Conservation (phyloP, 1,140 invertebrate species). For the Trigoniulus corallinus region DNA sequence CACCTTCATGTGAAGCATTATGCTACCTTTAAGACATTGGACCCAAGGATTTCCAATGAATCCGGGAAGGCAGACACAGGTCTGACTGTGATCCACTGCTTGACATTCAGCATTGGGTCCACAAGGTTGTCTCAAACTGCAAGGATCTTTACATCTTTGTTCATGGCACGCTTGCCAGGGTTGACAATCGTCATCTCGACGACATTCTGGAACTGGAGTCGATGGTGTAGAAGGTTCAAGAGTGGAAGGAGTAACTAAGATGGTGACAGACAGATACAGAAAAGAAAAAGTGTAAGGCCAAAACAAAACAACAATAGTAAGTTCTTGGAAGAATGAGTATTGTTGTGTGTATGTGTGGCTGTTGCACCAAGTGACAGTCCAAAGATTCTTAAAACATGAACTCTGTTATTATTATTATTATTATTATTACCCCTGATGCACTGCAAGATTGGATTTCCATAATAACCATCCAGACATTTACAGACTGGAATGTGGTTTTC, state of each 20-base stretch:
- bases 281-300: no score
- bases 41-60: slow-evolving; percentile 20
- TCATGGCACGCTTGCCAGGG: slow-evolving; percentile 18
- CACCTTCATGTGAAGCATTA: no score
- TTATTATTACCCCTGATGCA: slow-evolving; percentile 40
- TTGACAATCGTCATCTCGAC: slow-evolving; percentile 18
- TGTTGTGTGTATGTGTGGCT: no score
- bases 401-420: no score
- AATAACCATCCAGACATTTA: slow-evolving; percentile 48
- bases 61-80: slow-evolving; percentile 20
- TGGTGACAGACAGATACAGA: no score
- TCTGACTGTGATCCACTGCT: slow-evolving; percentile 17
- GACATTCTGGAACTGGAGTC: slow-evolving; percentile 13
- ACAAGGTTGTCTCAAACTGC: slow-evolving; percentile 18
- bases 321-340: no score
- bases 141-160: slow-evolving; percentile 18
- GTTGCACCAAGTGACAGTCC: no score
- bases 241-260: no score
- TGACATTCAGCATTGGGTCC: slow-evolving; percentile 19
- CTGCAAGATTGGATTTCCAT: slow-evolving; percentile 9
- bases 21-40: slow-evolving; percentile 18
- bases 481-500: slow-evolving; percentile 66
- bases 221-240: no score
- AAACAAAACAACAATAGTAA: no score
- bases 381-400: no score